phyloP scores from a whole-genome alignment of 2,888 invertebrate genomes.

The Drosophila testacea region DNA sequence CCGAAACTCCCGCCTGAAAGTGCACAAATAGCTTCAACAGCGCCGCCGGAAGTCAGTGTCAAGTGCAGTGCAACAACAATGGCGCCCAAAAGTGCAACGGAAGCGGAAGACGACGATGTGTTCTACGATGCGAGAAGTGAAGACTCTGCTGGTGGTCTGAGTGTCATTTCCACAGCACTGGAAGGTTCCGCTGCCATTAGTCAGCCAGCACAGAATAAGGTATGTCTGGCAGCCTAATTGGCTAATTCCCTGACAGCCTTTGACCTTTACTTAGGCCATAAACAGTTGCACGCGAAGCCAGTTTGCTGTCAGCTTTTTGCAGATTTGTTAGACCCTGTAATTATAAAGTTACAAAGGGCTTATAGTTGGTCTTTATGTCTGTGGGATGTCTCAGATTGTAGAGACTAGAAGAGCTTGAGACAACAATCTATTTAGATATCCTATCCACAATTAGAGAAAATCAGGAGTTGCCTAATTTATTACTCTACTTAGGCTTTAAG shows the following conservation, averaged over 20 bases:
- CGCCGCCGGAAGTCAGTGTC: slow-evolving; percentile 9
- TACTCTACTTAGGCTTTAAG: too few species aligned
- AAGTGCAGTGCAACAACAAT: slow-evolving; percentile 14
- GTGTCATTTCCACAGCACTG: slow-evolving; percentile 11
- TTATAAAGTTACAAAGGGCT: too few species aligned
- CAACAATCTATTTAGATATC: too few species aligned
- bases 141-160: slow-evolving; percentile 65
- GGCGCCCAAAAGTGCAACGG: slow-evolving; percentile 36
- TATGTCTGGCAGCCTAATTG: slow-evolving; percentile 15
- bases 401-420: too few species aligned
- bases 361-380: too few species aligned
- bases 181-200: slow-evolving; percentile 5
- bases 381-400: too few species aligned
- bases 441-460: too few species aligned
- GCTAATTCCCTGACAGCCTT: neutral
- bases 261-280: slow-evolving; percentile 6
- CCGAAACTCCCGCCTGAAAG: neutral
- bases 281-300: neutral
- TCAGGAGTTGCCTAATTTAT: too few species aligned
- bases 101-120: slow-evolving; percentile 82
- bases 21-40: neutral
- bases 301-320: too few species aligned
- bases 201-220: slow-evolving; percentile 16
- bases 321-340: too few species aligned
- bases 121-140: slow-evolving; percentile 84